phyloP scores from a whole-genome alignment of 2,888 invertebrate species.

The Coenonympha arcania region DNA sequence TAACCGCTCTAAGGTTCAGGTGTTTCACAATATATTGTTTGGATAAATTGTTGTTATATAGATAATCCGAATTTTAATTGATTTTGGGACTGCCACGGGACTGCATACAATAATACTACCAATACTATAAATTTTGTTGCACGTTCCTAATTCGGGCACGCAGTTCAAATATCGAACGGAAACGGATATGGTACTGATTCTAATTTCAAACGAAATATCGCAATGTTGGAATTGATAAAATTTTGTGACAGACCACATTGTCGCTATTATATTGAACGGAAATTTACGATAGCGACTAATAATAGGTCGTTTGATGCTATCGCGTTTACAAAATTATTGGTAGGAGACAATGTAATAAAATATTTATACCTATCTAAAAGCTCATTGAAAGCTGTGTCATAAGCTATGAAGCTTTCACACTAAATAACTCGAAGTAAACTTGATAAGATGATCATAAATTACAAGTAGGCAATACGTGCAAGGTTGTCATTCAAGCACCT shows the following conservation, averaged over 20 bases:
- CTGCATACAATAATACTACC: too few relatives aligned
- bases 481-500: too few relatives aligned
- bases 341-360: too few relatives aligned
- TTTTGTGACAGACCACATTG: slow-evolving; percentile 51
- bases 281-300: slow-evolving; percentile 65
- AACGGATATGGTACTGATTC: slow-evolving; percentile 73
- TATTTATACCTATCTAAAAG: too few relatives aligned
- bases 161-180: slow-evolving; percentile 71
- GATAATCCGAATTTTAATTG: neutral
- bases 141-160: slow-evolving; percentile 63
- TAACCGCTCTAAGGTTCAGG: slow-evolving; percentile 42
- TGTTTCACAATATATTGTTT: slow-evolving; percentile 31
- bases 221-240: slow-evolving; percentile 70
- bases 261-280: slow-evolving; percentile 68
- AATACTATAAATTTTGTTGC: slow-evolving; percentile 59
- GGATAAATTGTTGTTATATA: slow-evolving; percentile 11
- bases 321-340: neutral
- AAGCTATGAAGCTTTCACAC: too few relatives aligned
- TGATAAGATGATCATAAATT: too few relatives aligned
- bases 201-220: slow-evolving; percentile 71
- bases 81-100: too few relatives aligned
- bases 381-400: too few relatives aligned
- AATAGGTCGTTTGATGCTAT: slow-evolving; percentile 25
- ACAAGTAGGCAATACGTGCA: too few relatives aligned
- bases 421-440: too few relatives aligned